Evolutionary conservation across 2,113 vertebrate species (phyloP).

Genomic region (Ranitomeya imitator): DNA sequence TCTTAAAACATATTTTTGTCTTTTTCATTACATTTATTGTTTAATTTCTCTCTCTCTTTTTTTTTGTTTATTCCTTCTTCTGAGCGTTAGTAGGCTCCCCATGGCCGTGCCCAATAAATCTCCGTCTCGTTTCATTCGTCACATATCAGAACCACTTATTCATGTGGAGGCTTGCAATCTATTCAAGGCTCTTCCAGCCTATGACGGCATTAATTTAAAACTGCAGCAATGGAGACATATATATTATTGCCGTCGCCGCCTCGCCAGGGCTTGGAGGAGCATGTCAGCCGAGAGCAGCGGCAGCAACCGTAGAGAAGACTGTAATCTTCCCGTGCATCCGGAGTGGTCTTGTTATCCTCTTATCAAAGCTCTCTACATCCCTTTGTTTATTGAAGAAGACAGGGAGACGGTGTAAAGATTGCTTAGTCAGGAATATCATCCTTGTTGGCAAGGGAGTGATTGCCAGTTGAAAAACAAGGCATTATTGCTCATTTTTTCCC

Average conservation of each 20-base stretch:
- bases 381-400: constrained; percentile 84
- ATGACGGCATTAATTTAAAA: constrained; percentile 51
- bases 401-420: constrained; percentile 78
- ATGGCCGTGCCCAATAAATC: constrained; percentile 35
- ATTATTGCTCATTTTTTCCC: constrained; percentile 96
- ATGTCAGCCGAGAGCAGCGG: constrained; percentile 21
- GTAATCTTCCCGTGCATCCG: constrained; percentile 65
- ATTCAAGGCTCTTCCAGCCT: constrained; percentile 41
- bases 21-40: background rate
- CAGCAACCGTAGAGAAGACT: constrained; percentile 49
- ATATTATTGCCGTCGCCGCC: constrained; percentile 35
- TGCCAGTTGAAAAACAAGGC: constrained; percentile 93
- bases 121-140: constrained; percentile 49
- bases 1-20: background rate
- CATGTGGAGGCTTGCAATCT: constrained; percentile 49
- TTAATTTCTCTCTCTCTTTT: background rate
- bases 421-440: constrained; percentile 87
- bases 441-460: constrained; percentile 88
- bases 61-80: too few species aligned
- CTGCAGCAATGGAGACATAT: constrained; percentile 40
- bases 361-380: constrained; percentile 78
- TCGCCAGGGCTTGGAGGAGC: constrained; percentile 32
- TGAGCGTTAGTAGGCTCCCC: background rate
- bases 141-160: constrained; percentile 46
- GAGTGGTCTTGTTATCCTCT: constrained; percentile 75